Base-by-base conservation (phyloP, 2,888 invertebrate species). In the Yponomeuta evonymella region DNA sequence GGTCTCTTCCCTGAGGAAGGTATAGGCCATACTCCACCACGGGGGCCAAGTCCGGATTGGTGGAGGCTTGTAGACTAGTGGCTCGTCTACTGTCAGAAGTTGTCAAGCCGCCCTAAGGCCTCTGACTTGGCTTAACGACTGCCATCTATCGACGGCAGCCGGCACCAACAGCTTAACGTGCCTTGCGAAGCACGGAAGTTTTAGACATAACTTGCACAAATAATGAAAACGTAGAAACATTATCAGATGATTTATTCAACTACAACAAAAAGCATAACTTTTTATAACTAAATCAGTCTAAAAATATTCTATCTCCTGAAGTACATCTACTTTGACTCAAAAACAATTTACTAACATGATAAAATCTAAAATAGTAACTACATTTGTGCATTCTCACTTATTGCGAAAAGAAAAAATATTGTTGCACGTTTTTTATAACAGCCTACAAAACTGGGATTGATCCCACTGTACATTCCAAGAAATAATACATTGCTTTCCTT, bases 221-320 rank as follows among this genome's bases (percentile, higher is more conserved):
- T 79, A 81, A 71, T 67, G 70, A 76, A 72, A 48, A 58, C 48
- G 6, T 48, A 73, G 68, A 73, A 75, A 78, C 77, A 81, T 82
- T 83, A 71, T 89, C 85, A 87, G 86, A 87, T 84, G 84, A 83
- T 92, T 90, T 90, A 90, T 86, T 92, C 81, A 90, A 90, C 90
- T 91, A 90, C 91, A 91, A 90, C 89, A 90, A 91, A 91, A 92
- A 90, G 87, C 90, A 88, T 90, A 90, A 90, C 87, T 86, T 90
- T 88, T 89, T 85, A 86, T 77, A 92, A 91, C 91, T 91, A 92
- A 92, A 90, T 92, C 92, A 92, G 92, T 92, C 92, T 92, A 92
- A 91, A 90, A 89, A 90, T 91, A 89, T 88, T 87, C 81, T 82
- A 81, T 78, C 86, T 87, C 88, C 87, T 85, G 88, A 48, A 68